phyloP scores from a whole-genome alignment of 1,140 invertebrate genomes.

The Nymphalis io region DNA sequence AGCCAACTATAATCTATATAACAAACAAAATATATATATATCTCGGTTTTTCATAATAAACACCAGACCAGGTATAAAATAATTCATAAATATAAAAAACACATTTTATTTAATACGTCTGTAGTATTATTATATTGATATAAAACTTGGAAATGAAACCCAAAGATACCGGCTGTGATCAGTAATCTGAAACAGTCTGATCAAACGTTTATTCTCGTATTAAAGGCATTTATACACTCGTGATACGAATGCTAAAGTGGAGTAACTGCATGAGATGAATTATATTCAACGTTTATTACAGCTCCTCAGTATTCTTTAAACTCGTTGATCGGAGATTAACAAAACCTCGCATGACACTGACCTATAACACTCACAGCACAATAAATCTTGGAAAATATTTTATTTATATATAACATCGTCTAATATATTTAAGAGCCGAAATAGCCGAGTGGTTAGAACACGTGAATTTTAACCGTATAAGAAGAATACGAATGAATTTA shows the following conservation, averaged over 20 bases:
- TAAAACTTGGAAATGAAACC: conserved; percentile 17
- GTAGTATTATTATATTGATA: background rate
- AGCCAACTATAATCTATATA: too few relatives aligned
- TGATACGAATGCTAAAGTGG: conserved; percentile 32
- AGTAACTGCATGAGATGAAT: conserved; percentile 29
- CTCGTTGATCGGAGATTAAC: conserved; percentile 37
- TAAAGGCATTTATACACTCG: conserved; percentile 38
- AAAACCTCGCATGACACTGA: conserved; percentile 37
- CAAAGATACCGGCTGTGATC: conserved; percentile 24
- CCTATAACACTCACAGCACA: conserved; percentile 26
- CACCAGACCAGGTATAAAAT: too few relatives aligned
- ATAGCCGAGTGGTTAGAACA: too few relatives aligned
- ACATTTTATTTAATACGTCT: background rate
- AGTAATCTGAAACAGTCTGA: conserved; percentile 31
- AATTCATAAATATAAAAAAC: background rate
- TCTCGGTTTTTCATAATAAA: too few relatives aligned
- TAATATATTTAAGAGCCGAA: background rate
- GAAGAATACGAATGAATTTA: too few relatives aligned
- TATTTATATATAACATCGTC: background rate
- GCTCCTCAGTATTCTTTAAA: conserved; percentile 38
- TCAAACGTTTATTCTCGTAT: conserved; percentile 40
- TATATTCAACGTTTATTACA: conserved; percentile 16
- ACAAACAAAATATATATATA: too few relatives aligned
- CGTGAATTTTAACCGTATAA: too few relatives aligned
- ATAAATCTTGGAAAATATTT: conserved; percentile 2